Percentiles rank a stretch among this genome's conserved stretches.
phyloP scores from a whole-genome alignment of 2,797 vertebrate genomes.

The Hoplostethus mediterraneus region DNA sequence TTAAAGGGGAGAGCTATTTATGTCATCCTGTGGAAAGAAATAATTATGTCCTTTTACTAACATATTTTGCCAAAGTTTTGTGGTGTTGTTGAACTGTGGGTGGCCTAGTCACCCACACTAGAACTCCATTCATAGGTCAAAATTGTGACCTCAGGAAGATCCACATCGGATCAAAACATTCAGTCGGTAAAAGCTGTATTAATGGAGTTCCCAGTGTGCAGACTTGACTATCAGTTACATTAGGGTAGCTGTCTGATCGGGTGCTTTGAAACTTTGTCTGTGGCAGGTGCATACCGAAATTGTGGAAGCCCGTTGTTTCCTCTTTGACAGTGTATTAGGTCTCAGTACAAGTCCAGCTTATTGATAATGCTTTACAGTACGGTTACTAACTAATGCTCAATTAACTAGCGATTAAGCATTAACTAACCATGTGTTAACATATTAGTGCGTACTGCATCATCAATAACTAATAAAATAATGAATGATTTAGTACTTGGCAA shows the following conservation, averaged over 20 bases:
- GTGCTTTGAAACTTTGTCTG: too few relatives aligned
- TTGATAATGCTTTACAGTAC: too few relatives aligned
- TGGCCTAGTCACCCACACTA: background rate
- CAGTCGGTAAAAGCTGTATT: too few relatives aligned
- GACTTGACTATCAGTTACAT: background rate
- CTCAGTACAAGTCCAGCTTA: background rate
- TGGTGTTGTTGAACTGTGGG: background rate
- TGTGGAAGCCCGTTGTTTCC: background rate
- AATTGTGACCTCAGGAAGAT: background rate
- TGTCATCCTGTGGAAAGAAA: background rate
- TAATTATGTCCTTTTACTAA: background rate
- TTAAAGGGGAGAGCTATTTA: background rate
- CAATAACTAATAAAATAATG: too few relatives aligned
- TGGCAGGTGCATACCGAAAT: slow-evolving; percentile 2
- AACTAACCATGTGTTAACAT: too few relatives aligned
- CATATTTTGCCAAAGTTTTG: background rate
- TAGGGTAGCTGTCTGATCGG: too few relatives aligned
- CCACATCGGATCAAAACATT: background rate
- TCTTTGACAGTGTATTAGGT: background rate
- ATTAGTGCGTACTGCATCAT: too few relatives aligned
- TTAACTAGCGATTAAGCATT: too few relatives aligned
- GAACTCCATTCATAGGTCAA: background rate
- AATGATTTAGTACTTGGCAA: too few relatives aligned
- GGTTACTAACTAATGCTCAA: too few relatives aligned
- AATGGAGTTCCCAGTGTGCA: too few relatives aligned